Evolutionary conservation across 2,888 invertebrate species (phyloP), one percentile per base, ranked within the genome.

Genomic region (Melieria omissa): DNA sequence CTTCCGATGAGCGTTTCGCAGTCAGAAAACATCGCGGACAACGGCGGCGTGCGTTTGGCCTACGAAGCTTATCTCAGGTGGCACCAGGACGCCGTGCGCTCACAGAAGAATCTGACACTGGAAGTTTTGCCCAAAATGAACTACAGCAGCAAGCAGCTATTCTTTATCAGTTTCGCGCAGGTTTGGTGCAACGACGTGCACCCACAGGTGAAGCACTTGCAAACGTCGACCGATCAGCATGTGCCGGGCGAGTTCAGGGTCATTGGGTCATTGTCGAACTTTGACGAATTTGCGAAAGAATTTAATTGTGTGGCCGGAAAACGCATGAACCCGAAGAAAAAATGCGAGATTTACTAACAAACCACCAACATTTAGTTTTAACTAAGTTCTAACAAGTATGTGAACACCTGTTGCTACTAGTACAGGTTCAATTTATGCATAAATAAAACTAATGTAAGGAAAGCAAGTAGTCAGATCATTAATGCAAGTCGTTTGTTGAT

Each of bases 11-110:
- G 79, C n/a, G 75, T 70, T 0, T 71, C 75, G 0, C 84, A 85
- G 52, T 77, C 81, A 29, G 86, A 86, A 71, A 84, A 86, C 65
- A 82, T 85, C 60, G 86, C 86, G 46, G 86, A 86, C 44, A 85
- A 84, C 70, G 86, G 84, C 0, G 86, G 83, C 6, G 16, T 86
- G 8, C 81, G 83, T 14, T 74, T 85, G 54, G 85, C 86, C 14
- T 86, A 81, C 63, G 74, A 76, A 14, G 84, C 86, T 46, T 85
- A 85, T 75, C 72, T 79, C 12, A 78, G 75, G 6, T 84, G 86
- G 85, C 76, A 79, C 52, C 68, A 80, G 4, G 70, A 78, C 3
- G 74, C 73, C 0, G 46, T 61, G 42, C 65, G 73, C 12, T 75
- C 65, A 9, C 46, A 65, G 1, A 55, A 73, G 14, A 60, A 76